A percentile compares a stretch with the other conserved stretches of the same genome.
Conservation (phyloP, 2,888 invertebrate species). For the Cheiracanthium punctorium region DNA sequence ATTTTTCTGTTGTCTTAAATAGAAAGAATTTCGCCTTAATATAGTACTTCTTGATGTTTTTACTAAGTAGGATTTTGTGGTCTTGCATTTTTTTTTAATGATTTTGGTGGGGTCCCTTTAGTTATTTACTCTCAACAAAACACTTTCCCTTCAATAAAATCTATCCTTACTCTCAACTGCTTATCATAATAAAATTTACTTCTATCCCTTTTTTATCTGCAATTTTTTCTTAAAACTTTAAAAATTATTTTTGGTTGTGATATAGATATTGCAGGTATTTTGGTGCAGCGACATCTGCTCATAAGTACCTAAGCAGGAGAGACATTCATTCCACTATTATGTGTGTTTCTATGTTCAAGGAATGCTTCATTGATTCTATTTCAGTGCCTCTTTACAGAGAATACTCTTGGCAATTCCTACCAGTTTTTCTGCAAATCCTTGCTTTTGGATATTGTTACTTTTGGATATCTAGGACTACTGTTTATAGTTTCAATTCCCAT, state of each 20-base stretch:
- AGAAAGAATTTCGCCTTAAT: too few relatives aligned
- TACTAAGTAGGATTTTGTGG: too few relatives aligned
- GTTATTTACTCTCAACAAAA: too few relatives aligned
- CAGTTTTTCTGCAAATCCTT: background rate
- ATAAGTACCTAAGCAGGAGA: background rate
- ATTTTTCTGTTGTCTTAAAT: too few relatives aligned
- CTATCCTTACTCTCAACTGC: too few relatives aligned
- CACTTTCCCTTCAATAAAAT: too few relatives aligned
- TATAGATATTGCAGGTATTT: background rate
- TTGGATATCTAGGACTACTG: background rate
- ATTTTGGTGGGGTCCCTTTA: too few relatives aligned
- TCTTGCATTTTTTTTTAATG: too few relatives aligned
- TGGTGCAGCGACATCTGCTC: background rate
- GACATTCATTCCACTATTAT: background rate
- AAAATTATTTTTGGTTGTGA: background rate
- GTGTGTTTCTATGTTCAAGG: conserved; percentile 8
- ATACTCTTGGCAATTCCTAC: background rate
- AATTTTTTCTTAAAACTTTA: background rate
- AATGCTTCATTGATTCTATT: background rate
- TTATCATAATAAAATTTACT: too few relatives aligned
- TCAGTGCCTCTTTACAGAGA: background rate
- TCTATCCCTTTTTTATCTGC: too few relatives aligned
- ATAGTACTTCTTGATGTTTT: too few relatives aligned
- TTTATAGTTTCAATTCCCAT: conserved; percentile 5
- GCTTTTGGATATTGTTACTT: too few relatives aligned